phyloP scores from a whole-genome alignment of 2,797 vertebrate genomes.

The Dryobates pubescens region DNA sequence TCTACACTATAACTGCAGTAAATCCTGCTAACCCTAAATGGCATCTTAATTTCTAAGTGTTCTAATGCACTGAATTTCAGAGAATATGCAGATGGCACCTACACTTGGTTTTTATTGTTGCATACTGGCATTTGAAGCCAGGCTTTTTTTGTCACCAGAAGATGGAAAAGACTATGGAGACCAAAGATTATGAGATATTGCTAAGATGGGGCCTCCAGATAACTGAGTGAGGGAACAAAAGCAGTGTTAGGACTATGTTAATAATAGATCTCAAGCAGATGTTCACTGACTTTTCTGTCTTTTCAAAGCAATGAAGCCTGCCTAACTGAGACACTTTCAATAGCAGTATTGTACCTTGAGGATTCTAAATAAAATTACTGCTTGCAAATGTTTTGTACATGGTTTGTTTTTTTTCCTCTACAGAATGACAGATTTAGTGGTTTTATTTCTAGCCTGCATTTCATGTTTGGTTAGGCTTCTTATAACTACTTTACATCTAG shows the following conservation, averaged over 20 bases:
- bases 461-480: conserved; percentile 36
- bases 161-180: not conserved
- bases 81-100: not conserved
- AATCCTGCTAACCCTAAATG: no score
- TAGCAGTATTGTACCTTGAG: conserved; percentile 32
- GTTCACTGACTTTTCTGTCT: conserved; percentile 62
- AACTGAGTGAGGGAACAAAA: conserved; percentile 43
- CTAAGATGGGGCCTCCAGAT: not conserved
- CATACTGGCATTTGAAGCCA: not conserved
- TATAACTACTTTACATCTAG: not conserved
- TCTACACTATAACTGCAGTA: no score
- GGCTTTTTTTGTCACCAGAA: not conserved
- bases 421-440: not conserved
- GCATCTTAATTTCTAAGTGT: not conserved
- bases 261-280: conserved; percentile 65
- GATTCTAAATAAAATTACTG: conserved; percentile 42
- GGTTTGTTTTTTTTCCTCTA: not conserved
- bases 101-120: not conserved
- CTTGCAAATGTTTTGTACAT: conserved; percentile 36
- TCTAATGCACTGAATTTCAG: not conserved
- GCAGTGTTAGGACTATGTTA: conserved; percentile 50
- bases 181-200: conserved; percentile 14
- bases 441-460: conserved; percentile 27
- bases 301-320: conserved; percentile 69
- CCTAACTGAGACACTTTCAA: conserved; percentile 63